Evolutionary conservation across 2,797 vertebrate species (phyloP), one percentile per base, ranked within the genome.

Genomic region (Chelon labrosus): DNA sequence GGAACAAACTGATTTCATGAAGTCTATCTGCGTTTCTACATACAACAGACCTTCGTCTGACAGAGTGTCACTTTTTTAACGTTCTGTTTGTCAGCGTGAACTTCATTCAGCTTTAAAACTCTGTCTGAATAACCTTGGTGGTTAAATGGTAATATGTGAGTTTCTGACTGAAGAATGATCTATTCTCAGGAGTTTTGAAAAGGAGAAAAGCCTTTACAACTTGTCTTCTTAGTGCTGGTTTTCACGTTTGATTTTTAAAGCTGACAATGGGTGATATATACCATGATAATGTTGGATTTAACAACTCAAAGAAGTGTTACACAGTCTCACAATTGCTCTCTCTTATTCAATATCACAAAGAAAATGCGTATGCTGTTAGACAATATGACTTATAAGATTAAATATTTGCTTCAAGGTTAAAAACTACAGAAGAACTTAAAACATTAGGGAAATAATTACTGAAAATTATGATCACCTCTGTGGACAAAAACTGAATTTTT

Each of bases 121-220:
- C 12, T 2, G 39, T 63, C 46, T 69, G 46, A 70, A 63, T 49
- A 65, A 75, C 80, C 70, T 75, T 82, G 73, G 71, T 20, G 16
- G 47, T 65, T 35, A 60, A 63, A 79, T 50, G 57, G 49, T 60
- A 5, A n/a, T 35, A 35, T 35, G 25, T 27, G 38, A 31, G 46
- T 52, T 22, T 61, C 17, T 42, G 44, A 60, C 17, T 31, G 19
- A 65, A 65, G 61, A 67, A 39, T 58, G 7, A 52, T 35, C 54
- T 4, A 1, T 65, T 72, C 52, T 50, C 7, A 3, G 25, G 41
- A 59, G 56, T 57, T 77, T 75, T 72, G 17, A 65, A 73, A 70
- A 42, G 39, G 4, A 55, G 61, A 68, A 65, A 71, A 57, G 42
- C 52, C 52, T 83, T 78, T 59, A 64, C 12, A 46, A 12, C 60